Evolutionary conservation across 2,888 invertebrate species (phyloP).

Genomic region (Homarus gammarus): DNA sequence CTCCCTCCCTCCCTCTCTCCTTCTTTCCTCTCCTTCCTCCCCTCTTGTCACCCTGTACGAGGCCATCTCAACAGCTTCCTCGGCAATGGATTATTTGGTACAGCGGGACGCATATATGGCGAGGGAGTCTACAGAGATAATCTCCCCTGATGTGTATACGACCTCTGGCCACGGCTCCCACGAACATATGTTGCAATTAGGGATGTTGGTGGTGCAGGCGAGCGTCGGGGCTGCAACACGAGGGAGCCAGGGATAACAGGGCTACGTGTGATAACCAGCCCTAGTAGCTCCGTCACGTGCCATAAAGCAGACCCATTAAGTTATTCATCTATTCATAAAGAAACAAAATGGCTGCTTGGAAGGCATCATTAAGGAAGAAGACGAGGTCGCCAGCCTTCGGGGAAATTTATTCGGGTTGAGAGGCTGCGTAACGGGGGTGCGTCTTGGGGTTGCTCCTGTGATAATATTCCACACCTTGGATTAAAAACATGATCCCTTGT

Average conservation of each 20-base stretch:
- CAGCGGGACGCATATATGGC: conserved; percentile 23
- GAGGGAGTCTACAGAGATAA: neutral
- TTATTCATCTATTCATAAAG: conserved; percentile 71
- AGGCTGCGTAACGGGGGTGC: too few species aligned
- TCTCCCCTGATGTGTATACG: neutral
- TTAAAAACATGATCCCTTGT: too few species aligned
- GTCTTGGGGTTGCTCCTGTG: too few species aligned
- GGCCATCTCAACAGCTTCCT: conserved; percentile 3
- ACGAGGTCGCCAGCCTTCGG: neutral
- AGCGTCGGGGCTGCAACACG: conserved; percentile 7
- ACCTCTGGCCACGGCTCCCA: neutral
- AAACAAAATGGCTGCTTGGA: conserved; percentile 69
- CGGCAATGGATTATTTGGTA: conserved; percentile 6
- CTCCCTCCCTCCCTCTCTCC: neutral
- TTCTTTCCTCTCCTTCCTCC: neutral
- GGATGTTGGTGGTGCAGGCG: neutral
- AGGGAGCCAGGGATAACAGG: neutral
- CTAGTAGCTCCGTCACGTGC: conserved; percentile 47
- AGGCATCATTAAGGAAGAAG: conserved; percentile 68
- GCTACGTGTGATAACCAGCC: conserved; percentile 35
- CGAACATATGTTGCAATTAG: conserved; percentile 27
- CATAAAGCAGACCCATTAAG: conserved; percentile 63
- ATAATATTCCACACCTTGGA: too few species aligned
- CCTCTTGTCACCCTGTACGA: conserved; percentile 11
- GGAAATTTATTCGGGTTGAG: conserved; percentile 13